Evolutionary conservation across 1,140 invertebrate species (phyloP).

Genomic region (Harpegnathos saltator): DNA sequence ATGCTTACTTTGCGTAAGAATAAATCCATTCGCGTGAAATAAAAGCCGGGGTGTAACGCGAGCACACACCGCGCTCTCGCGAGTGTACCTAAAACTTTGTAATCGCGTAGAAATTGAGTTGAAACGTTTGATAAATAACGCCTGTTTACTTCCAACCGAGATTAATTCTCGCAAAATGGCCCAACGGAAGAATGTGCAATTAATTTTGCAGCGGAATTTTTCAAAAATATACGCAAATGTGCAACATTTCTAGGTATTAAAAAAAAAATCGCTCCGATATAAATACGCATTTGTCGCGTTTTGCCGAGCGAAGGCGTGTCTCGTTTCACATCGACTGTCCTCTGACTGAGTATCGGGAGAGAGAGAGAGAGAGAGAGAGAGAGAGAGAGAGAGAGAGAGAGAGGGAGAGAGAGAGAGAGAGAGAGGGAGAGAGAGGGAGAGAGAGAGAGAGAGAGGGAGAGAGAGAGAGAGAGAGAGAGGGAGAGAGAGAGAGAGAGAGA

Average conservation of each 20-base stretch:
- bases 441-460: too few relatives aligned
- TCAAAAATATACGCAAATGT: neutral
- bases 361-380: too few relatives aligned
- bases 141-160: neutral
- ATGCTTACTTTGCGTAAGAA: conserved; percentile 30
- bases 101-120: neutral
- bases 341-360: too few relatives aligned
- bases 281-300: too few relatives aligned
- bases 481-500: too few relatives aligned
- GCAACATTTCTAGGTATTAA: neutral
- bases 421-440: too few relatives aligned
- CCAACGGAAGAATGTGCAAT: neutral
- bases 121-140: neutral
- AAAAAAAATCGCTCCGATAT: too few relatives aligned
- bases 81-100: neutral
- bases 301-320: too few relatives aligned
- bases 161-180: neutral
- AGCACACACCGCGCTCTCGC: neutral
- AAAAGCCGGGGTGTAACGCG: neutral
- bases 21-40: conserved; percentile 19
- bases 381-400: too few relatives aligned
- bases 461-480: too few relatives aligned
- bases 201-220: neutral
- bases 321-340: too few relatives aligned
- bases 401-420: too few relatives aligned